Evolutionary conservation across 2,888 invertebrate species (phyloP).

Genomic region (Autographa gamma): DNA sequence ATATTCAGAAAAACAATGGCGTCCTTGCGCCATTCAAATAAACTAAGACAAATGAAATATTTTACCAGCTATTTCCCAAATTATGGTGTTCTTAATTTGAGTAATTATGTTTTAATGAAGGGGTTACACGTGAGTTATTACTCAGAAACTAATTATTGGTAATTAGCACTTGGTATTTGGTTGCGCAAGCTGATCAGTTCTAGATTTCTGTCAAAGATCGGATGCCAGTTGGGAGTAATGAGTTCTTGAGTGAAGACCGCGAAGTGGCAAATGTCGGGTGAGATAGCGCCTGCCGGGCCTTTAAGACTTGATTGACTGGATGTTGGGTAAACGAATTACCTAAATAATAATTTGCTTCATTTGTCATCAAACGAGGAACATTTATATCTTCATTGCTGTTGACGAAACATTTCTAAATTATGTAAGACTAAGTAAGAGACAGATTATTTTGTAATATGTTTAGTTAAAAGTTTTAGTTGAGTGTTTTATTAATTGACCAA

Average conservation of each 20-base stretch:
- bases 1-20: conserved; percentile 87
- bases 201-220: conserved; percentile 6
- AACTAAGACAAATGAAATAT: conserved; percentile 82
- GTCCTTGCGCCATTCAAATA: conserved; percentile 82
- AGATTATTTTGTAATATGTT: not conserved
- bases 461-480: not conserved
- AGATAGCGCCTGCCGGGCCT: not conserved
- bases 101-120: not conserved
- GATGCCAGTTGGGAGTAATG: not conserved
- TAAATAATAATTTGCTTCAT: conserved; percentile 8
- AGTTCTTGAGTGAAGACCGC: conserved; percentile 12
- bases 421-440: not conserved
- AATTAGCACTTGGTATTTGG: not conserved
- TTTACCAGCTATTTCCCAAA: conserved; percentile 65
- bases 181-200: not conserved
- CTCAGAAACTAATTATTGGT: not conserved
- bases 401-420: not conserved
- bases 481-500: not conserved
- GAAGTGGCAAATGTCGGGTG: conserved; percentile 3
- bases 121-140: not conserved
- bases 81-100: conserved; percentile 22
- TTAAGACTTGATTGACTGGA: not conserved
- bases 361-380: conserved; percentile 1
- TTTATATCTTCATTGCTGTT: not conserved
- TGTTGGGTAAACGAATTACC: conserved; percentile 3